Percentiles rank a stretch among this genome's conserved stretches.
phyloP scores from a whole-genome alignment of 2,888 invertebrate species.

The Troilus luridus region DNA sequence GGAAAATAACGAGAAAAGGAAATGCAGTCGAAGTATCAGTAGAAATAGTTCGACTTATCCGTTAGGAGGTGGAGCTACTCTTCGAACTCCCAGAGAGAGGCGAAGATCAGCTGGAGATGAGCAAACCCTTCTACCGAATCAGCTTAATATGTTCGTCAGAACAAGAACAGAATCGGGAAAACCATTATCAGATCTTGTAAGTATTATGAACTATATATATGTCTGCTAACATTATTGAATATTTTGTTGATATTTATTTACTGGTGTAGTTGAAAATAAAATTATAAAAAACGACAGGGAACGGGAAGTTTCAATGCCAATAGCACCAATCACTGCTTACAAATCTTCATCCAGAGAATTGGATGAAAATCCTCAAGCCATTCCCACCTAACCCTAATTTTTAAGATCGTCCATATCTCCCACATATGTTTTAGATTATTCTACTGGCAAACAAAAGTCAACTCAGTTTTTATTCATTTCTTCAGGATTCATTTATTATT shows the following conservation, averaged over 20 bases:
- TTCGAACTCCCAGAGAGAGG: conserved; percentile 73
- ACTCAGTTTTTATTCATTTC: no score
- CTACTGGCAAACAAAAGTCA: no score
- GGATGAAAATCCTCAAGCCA: no score
- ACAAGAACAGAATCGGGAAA: conserved; percentile 90
- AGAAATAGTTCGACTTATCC: conserved; percentile 67
- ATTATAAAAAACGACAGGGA: no score
- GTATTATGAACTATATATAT: conserved; percentile 53
- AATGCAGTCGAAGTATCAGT: conserved; percentile 59
- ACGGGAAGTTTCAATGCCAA: no score
- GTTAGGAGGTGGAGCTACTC: conserved; percentile 67
- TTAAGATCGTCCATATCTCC: no score
- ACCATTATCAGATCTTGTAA: conserved; percentile 84
- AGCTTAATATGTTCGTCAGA: conserved; percentile 79
- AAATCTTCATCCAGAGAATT: no score
- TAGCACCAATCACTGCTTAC: no score
- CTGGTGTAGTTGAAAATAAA: no score
- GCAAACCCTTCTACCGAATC: conserved; percentile 72
- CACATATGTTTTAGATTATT: no score
- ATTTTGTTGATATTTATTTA: background rate
- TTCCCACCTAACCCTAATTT: no score
- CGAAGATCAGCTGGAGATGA: conserved; percentile 90
- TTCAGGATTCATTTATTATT: no score
- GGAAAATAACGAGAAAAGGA: conserved; percentile 56
- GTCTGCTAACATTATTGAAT: background rate